Percentiles rank a stretch among this genome's conserved stretches.
Evolutionary conservation across 2,113 vertebrate genomes (phyloP).

Genomic region (Myiozetetes cayanensis): DNA sequence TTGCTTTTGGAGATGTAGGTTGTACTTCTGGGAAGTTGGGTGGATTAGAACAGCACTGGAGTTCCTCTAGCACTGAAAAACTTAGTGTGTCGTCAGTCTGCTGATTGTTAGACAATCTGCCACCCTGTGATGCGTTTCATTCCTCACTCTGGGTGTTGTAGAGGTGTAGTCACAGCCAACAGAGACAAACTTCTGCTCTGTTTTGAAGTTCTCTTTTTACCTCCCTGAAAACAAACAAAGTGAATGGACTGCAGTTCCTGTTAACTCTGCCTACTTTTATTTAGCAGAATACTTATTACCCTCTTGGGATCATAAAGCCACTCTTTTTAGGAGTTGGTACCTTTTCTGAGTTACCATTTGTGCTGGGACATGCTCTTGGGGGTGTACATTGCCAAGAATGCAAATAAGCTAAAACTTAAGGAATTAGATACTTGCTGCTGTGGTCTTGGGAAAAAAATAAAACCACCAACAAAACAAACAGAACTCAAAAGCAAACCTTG

Average conservation of each 20-base stretch:
- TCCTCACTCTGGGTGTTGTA: neutral
- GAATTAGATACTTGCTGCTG: neutral
- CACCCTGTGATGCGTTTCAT: neutral
- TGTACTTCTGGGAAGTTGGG: neutral
- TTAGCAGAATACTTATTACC: neutral
- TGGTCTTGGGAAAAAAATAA: neutral
- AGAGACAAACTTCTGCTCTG: neutral
- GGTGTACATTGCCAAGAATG: neutral
- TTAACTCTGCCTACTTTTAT: neutral
- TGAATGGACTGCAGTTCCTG: neutral
- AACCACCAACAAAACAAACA: neutral
- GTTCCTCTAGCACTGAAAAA: neutral
- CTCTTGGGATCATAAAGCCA: neutral
- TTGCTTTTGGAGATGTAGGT: neutral
- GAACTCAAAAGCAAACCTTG: neutral
- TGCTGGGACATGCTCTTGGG: neutral
- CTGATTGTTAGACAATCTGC: neutral
- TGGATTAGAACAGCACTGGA: neutral
- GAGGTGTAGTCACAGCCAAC: neutral
- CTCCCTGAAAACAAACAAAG: neutral
- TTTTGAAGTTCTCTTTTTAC: neutral
- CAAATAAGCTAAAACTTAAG: neutral
- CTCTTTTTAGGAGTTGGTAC: neutral
- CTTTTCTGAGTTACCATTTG: neutral
- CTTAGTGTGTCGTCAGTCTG: neutral